Base-by-base conservation (phyloP, 2,113 vertebrate species). In the Xenus cinereus region DNA sequence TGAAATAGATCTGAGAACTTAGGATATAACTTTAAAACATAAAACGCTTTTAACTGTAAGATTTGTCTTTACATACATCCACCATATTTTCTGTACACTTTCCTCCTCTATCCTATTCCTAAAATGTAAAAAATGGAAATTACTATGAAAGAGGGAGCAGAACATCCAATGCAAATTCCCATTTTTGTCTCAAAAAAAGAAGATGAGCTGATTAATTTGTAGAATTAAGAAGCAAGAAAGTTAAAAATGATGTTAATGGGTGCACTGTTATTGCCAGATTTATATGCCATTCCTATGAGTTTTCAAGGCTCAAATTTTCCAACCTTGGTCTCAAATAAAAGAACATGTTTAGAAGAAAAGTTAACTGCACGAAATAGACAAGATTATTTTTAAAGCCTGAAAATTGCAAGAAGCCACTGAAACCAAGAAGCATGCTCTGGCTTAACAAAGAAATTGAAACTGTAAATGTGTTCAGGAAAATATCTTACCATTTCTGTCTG, bases 401-500 rank as follows among this genome's bases (percentile, higher is more conserved):
- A 90, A 83, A 30, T 14, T 74, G 1, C 37, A 71, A 77, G 26
- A 91, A 84, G 15, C 4, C 43, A 67, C 23, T 37, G 27, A 84
- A 66, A 23, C 37, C 54, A 41, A 39, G 14, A 95, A 67, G 11
- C 10, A 82, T 0, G 6, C 32, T 43, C 23, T 20, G 45, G 20
- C 15, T 66, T 68, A 81, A 87, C 41, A 68, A 84, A 59, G 51
- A 86, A 64, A 73, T 57, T 0, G 0, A 87, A 90, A 93, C 1
- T 67, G 35, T 28, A 79, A 76, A 37, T 21, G 71, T 8, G 45
- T 48, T 37, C 75, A 93, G 86, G 80, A 78, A 76, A 94, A 75
- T 21, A 48, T 82, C 98, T 97, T 97, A 98, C 98, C 98, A 37
- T 22, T 84, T 96, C 97, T 56, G 87, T 79, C 50, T 97, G 95